A percentile compares a stretch with the other conserved stretches of the same genome.
phyloP scores from a whole-genome alignment of 2,888 invertebrate genomes.

The Cerastis rubricosa region DNA sequence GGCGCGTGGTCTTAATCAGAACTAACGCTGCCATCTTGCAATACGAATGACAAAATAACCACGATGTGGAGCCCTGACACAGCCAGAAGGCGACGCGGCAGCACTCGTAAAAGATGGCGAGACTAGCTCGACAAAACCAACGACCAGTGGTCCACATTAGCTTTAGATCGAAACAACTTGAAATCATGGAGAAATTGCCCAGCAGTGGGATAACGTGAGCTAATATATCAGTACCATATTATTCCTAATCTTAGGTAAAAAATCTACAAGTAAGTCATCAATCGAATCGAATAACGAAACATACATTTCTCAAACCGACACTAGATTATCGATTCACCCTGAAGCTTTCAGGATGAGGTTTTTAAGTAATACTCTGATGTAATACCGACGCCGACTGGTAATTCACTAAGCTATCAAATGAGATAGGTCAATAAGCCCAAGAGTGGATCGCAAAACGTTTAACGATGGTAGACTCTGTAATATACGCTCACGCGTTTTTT shows the following conservation, averaged over 20 bases:
- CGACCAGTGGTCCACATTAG: too few species aligned
- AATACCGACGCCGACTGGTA: conserved; percentile 61
- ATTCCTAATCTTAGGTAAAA: neutral
- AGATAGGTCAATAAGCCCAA: conserved; percentile 68
- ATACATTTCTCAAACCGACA: conserved; percentile 14
- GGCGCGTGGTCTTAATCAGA: too few species aligned
- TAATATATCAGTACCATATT: too few species aligned
- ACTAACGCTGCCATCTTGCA: too few species aligned
- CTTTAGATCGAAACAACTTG: too few species aligned
- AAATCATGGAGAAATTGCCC: too few species aligned
- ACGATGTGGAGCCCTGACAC: too few species aligned
- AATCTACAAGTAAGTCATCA: neutral
- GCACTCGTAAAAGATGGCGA: too few species aligned
- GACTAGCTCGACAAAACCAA: too few species aligned
- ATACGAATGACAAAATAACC: too few species aligned
- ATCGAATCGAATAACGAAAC: conserved; percentile 19
- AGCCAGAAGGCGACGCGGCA: too few species aligned
- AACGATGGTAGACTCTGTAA: conserved; percentile 62
- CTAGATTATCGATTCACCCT: conserved; percentile 29
- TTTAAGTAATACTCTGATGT: conserved; percentile 57
- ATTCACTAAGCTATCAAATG: conserved; percentile 67
- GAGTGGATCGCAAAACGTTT: conserved; percentile 69
- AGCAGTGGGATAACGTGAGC: too few species aligned
- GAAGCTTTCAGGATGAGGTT: conserved; percentile 26
- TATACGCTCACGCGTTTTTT: conserved; percentile 51